Evolutionary conservation across 2,797 vertebrate genomes (phyloP), one percentile per base, ranked within the genome.

Genomic region (Cuniculus paca): DNA sequence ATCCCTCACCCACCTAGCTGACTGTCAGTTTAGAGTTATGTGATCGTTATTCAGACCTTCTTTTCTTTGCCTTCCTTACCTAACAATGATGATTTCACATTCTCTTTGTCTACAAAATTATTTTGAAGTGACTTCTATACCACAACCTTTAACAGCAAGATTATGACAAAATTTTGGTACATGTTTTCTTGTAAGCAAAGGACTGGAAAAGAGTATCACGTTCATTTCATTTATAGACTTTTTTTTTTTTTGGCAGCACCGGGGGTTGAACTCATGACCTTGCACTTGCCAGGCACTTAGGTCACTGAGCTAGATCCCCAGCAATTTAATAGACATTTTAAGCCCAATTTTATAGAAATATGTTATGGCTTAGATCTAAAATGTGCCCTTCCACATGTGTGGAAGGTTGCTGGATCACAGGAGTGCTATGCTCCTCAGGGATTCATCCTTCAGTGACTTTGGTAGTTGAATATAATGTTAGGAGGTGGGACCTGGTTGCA

Each of bases 191-290:
- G 31, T 86, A 50, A 78, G 26, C 17, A 19, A 39, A 84, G 50
- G 28, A 14, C 13, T 89, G 6, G 26, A 63, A 86, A 42, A 72
- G 39, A 78, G 13, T 16, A 34, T 8, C 22, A 5, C 0, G 0
- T 80, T 50, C 92, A 14, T 78, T 80, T 81, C 65, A 90, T 60
- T 94, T 80, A 77, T 24, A 88, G 63, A 50, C 11, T 81, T 79
- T 77, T 96, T 95, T n/a, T n/a, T n/a, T n/a, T n/a, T n/a, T n/a
- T n/a, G n/a, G n/a, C n/a, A n/a, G n/a, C n/a, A n/a, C n/a, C n/a
- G n/a, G n/a, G n/a, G n/a, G n/a, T n/a, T n/a, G n/a, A n/a, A n/a
- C n/a, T n/a, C n/a, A n/a, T n/a, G n/a, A n/a, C n/a, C n/a, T n/a
- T n/a, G n/a, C n/a, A n/a, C n/a, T n/a, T n/a, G n/a, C n/a, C n/a